Base-by-base conservation (phyloP, 2,113 vertebrate species). In the Synchiropus splendidus region DNA sequence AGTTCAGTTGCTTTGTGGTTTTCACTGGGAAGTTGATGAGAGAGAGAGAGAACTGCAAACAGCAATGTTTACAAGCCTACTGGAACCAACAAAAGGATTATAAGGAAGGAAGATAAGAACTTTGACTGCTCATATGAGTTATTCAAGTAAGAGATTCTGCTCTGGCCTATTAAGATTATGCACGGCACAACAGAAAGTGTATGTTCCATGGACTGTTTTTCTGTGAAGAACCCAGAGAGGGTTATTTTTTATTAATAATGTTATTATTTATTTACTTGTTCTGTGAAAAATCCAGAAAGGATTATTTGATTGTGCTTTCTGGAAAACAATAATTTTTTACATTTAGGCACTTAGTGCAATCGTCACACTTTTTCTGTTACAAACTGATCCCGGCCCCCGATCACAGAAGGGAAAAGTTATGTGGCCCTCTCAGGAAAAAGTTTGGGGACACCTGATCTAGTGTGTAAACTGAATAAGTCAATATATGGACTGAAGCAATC, bases 401-500 rank as follows among this genome's bases (percentile, higher is more conserved):
- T 27, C 21, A 27, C 4, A 27, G 21, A 27, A 27, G 21, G 21
- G 21, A 27, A 27, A 27, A 27, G 21, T 27, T 4, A 27, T 27
- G 21, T 27, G 21, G 21, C 21, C 21, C 21, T 27, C 21, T 5
- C 21, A 5, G 21, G 21, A 27, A 27, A 27, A 27, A 27, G 21
- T 27, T 27, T 27, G 21, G 21, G 21, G 21, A 27, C 21, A 4
- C 21, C 21, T 27, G 21, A 4, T 27, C 8, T 43, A 40, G 6
- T 51, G 39, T 6, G 21, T 5, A 27, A 27, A 27, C 48, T 45
- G 8, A 56, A 43, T 5, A 62, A 44, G 11, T 51, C 40, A 16
- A 62, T 62, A 9, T 51, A 38, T 37, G 38, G 42, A 42, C 52
- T 45, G 31, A 45, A 49, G 40, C 41, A 39, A 36, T 50, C 36